Evolutionary conservation across 2,113 vertebrate species (phyloP).

Genomic region (Macquaria ambigua): DNA sequence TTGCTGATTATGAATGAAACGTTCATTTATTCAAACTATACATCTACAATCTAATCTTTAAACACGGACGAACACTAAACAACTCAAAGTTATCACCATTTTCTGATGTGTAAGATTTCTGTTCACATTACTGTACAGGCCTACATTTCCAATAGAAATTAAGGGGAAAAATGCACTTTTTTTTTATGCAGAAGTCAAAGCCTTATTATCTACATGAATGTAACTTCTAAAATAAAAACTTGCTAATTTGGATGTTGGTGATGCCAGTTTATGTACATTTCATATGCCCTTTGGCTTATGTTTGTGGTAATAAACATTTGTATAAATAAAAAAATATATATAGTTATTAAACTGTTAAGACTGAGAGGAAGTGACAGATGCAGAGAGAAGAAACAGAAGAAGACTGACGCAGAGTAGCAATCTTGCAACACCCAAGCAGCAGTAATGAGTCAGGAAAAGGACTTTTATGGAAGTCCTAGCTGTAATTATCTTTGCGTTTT

Average conservation of each 20-base stretch:
- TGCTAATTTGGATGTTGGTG: neutral
- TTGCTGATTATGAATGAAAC: neutral
- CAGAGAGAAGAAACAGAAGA: neutral
- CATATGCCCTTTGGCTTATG: neutral
- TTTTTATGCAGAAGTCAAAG: neutral
- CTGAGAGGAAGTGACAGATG: neutral
- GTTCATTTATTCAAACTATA: no score
- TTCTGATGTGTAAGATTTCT: neutral
- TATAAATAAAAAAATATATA: no score
- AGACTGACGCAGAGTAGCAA: neutral
- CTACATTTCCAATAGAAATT: neutral
- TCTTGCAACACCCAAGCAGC: constrained; percentile 7
- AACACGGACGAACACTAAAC: no score
- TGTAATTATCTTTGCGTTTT: constrained; percentile 48
- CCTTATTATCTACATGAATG: neutral
- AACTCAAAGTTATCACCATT: neutral
- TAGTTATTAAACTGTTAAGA: neutral
- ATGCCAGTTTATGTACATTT: neutral
- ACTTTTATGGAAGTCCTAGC: constrained; percentile 37
- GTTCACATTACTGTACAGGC: neutral
- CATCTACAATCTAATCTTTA: no score
- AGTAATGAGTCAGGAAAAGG: constrained; percentile 40
- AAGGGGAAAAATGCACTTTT: neutral
- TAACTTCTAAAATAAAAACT: neutral
- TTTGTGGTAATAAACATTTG: neutral